Conservation (phyloP, 2,797 vertebrate species). For the Adelosebastes latens region DNA sequence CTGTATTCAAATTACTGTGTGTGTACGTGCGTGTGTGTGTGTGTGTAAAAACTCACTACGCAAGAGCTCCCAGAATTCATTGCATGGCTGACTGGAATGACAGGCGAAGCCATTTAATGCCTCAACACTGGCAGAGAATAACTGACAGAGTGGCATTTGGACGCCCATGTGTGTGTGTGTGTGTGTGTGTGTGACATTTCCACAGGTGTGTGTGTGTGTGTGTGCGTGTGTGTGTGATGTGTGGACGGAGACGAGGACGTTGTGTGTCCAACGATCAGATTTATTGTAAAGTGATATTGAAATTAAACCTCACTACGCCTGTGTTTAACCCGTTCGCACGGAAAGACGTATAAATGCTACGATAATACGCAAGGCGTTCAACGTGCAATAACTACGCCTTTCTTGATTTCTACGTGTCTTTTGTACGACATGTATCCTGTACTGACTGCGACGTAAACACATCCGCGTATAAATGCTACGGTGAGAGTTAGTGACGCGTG, state of each 20-base stretch:
- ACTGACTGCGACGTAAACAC: too few relatives aligned
- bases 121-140: constrained; percentile 8
- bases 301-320: too few relatives aligned
- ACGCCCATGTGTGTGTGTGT: background rate
- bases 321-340: too few relatives aligned
- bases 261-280: background rate
- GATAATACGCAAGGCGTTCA: too few relatives aligned
- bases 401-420: too few relatives aligned
- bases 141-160: constrained; percentile 44
- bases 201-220: constrained; percentile 7
- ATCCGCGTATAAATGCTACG: too few relatives aligned
- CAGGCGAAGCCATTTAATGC: constrained; percentile 45
- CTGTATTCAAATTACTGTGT: constrained; percentile 35
- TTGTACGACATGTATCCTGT: too few relatives aligned
- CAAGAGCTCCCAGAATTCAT: constrained; percentile 43
- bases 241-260: background rate
- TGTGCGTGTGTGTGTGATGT: constrained; percentile 1
- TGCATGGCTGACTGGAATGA: constrained; percentile 44
- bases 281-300: background rate
- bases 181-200: background rate
- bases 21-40: background rate
- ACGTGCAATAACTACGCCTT: too few relatives aligned
- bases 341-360: too few relatives aligned
- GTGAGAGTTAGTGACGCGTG: too few relatives aligned
- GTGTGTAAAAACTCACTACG: background rate